Percentiles rank a stretch among this genome's conserved stretches.
phyloP scores from a whole-genome alignment of 2,888 invertebrate species.

The Cinara cedri region DNA sequence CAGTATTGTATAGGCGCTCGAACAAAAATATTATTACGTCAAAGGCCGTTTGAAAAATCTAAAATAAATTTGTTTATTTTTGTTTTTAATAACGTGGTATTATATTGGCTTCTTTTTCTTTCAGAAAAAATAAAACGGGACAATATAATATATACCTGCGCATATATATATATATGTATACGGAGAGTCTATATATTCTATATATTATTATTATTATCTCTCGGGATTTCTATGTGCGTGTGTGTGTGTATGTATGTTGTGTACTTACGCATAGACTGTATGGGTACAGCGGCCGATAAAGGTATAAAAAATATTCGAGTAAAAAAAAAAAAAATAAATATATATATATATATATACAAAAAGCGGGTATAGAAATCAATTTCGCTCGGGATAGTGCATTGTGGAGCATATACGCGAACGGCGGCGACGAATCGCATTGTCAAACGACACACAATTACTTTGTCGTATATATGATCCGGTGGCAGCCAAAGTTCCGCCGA shows the following conservation, averaged over 20 bases:
- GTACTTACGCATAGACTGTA: not conserved
- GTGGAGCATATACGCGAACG: not conserved
- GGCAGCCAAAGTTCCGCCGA: not conserved
- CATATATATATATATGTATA: not conserved
- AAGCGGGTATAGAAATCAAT: constrained; percentile 33
- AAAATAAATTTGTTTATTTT: not conserved
- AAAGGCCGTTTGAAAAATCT: not conserved
- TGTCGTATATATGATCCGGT: constrained; percentile 18
- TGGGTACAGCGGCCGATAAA: not conserved
- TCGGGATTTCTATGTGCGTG: not conserved
- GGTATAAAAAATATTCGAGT: constrained; percentile 12
- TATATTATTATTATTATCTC: constrained; percentile 31
- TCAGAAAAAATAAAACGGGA: not conserved
- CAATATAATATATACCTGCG: not conserved
- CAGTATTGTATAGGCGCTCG: too few relatives aligned
- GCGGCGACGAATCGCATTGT: constrained; percentile 4
- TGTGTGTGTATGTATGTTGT: not conserved
- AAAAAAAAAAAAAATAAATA: constrained; percentile 21
- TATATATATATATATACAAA: not conserved
- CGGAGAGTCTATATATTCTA: constrained; percentile 1
- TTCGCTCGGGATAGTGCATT: constrained; percentile 30
- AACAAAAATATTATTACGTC: too few relatives aligned
- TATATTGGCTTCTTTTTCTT: not conserved
- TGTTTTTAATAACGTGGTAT: constrained; percentile 12
- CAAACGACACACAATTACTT: constrained; percentile 40